Evolutionary conservation across 2,888 invertebrate genomes (phyloP), one percentile per base, ranked within the genome.

Genomic region (Hirtodrosophila cameraria): DNA sequence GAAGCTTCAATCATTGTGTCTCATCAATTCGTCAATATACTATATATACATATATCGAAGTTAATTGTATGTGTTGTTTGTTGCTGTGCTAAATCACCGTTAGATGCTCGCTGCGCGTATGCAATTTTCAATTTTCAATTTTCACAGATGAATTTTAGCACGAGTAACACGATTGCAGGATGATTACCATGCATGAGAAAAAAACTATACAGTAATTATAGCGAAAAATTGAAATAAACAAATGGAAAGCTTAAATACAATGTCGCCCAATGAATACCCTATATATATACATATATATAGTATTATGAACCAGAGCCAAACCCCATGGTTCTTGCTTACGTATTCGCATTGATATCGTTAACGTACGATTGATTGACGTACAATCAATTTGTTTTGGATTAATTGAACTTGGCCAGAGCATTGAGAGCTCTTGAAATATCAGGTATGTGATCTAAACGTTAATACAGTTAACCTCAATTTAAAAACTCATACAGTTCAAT

Each of bases 381-480:
- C 1, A 53, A 43, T 57, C 74, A 64, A 63, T 81, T 80, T 42
- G 45, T 57, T 20, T n/a, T 16, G 20, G 38, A 42, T 55, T 61
- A 71, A 71, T 75, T 62, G 45, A 66, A 36, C 59, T 75, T 45
- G 52, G 75, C 41, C 49, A 68, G 55, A 50, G 57, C 55, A n/a
- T n/a, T 50, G 64, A 67, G 81, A 61, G 80, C 80, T 58, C 84
- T 82, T 53, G 20, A 80, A 43, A 48, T 33, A 12, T 33, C 16
- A 45, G 15, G 25, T 13, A 46, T 53, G 38, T 64, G 54, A 55
- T 61, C 41, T 59, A 49, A 42, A 48, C 57, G 66, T 72, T 79
- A 79, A 86, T 58, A 58, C 55, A 62, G 67, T 71, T 80, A 83
- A 65, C 58, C 73, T 67, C 77, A 86, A 83, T 77, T 59, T 55